A percentile compares a stretch with the other conserved stretches of the same genome.
These are phyloP conservation scores for Phrynocephalus guinanensis DNA, from an alignment of 2,797 vertebrate species.

Conservation along the genomic window DNA sequence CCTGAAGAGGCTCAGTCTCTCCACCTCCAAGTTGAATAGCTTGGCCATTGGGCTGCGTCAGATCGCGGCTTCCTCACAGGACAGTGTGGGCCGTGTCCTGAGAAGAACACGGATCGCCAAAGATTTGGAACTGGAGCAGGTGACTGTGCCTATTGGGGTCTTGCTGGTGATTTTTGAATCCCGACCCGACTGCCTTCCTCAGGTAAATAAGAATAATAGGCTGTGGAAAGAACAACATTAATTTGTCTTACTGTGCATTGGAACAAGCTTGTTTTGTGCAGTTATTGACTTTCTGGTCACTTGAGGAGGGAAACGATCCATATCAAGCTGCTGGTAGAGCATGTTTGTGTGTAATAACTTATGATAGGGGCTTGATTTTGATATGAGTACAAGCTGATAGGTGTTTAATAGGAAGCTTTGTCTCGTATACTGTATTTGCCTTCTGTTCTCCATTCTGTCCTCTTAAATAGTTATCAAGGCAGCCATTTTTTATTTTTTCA, in stretches of 20 bases:
- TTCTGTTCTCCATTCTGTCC: neutral
- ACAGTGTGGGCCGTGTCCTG: slow-evolving; percentile 90
- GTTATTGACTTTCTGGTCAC: neutral
- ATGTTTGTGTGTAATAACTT: neutral
- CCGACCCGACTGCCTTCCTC: slow-evolving; percentile 94
- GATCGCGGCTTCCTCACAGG: slow-evolving; percentile 89
- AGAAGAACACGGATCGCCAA: slow-evolving; percentile 90
- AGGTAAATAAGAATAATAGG: slow-evolving; percentile 79
- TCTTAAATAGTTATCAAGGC: no score
- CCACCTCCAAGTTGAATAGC: slow-evolving; percentile 91
- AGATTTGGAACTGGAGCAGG: slow-evolving; percentile 92
- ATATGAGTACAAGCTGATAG: neutral
- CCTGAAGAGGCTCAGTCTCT: slow-evolving; percentile 90
- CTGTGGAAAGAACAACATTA: neutral
- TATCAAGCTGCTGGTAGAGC: neutral
- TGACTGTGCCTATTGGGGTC: slow-evolving; percentile 95
- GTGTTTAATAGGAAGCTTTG: neutral
- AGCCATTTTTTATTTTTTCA: no score
- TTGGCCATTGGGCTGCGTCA: slow-evolving; percentile 91
- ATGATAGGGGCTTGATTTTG: no score
- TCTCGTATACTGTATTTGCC: neutral
- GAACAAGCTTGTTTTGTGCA: neutral
- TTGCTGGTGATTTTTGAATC: slow-evolving; percentile 97
- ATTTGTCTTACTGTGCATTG: neutral
- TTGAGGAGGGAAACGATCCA: neutral